Base-by-base conservation (phyloP, 2,797 vertebrate species). In the Chaetophractus vellerosus region DNA sequence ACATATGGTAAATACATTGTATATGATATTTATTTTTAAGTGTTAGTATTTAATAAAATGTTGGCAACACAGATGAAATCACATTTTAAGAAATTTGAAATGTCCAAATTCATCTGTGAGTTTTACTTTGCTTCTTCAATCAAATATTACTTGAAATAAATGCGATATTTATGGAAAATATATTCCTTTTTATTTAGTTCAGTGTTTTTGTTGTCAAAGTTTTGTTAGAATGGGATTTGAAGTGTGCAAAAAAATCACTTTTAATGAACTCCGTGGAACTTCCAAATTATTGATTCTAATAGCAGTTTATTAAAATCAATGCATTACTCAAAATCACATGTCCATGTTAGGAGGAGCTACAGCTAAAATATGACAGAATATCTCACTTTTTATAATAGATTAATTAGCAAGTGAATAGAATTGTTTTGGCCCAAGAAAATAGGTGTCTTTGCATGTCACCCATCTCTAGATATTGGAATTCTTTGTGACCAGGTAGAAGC, bases 221-320 rank as follows among this genome's bases (percentile, higher is more conserved):
- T n/a, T n/a, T n/a, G n/a, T n/a, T 79, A 50, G 31, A 80, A 78
- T 48, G 5, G 15, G 36, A 48, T n/a, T 75, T 57, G 36, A 81
- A 79, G 38, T 36, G 15, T 45, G 9, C 26, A 61, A 36, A 50
- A 38, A 38, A 9, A 6, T 38, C 63, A 50, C 33, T 14, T 82
- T 85, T 82, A 78, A 57, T 74, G 50, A 86, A 33, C 26, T 92
- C 61, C 21, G 10, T 11, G 9, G 16, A 14, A 24, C 52, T 26
- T 61, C 28, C 75, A 55, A 76, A 55, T 93, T 52, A 88, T 41
- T 76, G 52, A 19, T 82, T 90, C 69, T 92, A 61, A 48, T 45
- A 36, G 5, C 15, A 66, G 18, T 57, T 94, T 82, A 61, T 36
- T 68, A 18, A 84, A 92, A 75, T 71, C n/a, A 83, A 80, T n/a